Percentiles rank a stretch among this genome's conserved stretches.
phyloP scores from a whole-genome alignment of 2,113 vertebrate species.

The Australoheros scitulus region DNA sequence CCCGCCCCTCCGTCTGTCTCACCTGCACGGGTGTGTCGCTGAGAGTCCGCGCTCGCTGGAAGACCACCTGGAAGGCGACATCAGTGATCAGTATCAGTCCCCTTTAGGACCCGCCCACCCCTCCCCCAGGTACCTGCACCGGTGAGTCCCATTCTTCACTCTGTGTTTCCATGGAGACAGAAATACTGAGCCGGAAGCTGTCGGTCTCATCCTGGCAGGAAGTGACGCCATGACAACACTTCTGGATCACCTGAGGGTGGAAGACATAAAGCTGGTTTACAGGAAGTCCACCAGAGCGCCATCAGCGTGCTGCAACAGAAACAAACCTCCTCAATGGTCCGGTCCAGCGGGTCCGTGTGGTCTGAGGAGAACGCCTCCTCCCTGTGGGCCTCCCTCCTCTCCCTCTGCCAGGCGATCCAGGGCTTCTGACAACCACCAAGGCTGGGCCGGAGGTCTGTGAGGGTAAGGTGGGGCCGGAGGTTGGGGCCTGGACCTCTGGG shows the following conservation, averaged over 20 bases:
- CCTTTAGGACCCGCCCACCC: not conserved
- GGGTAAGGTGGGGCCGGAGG: not conserved
- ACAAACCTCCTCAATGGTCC: constrained; percentile 79
- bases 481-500: not conserved
- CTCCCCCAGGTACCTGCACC: constrained; percentile 54
- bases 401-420: constrained; percentile 45
- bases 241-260: constrained; percentile 78
- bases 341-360: constrained; percentile 51
- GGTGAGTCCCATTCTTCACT: constrained; percentile 85
- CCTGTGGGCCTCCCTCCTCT: constrained; percentile 43
- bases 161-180: constrained; percentile 59
- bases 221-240: constrained; percentile 72
- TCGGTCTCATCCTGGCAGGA: constrained; percentile 72
- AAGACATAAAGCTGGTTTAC: not conserved
- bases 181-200: constrained; percentile 80
- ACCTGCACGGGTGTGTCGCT: constrained; percentile 8
- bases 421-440: not conserved
- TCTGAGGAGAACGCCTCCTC: constrained; percentile 53
- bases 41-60: not conserved
- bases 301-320: not conserved
- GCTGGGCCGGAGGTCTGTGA: not conserved
- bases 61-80: constrained; percentile 11
- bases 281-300: not conserved
- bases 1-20: constrained; percentile 58
- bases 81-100: too few species aligned